Conservation (phyloP, 2,113 vertebrate genomes). For the Theropithecus gelada region DNA sequence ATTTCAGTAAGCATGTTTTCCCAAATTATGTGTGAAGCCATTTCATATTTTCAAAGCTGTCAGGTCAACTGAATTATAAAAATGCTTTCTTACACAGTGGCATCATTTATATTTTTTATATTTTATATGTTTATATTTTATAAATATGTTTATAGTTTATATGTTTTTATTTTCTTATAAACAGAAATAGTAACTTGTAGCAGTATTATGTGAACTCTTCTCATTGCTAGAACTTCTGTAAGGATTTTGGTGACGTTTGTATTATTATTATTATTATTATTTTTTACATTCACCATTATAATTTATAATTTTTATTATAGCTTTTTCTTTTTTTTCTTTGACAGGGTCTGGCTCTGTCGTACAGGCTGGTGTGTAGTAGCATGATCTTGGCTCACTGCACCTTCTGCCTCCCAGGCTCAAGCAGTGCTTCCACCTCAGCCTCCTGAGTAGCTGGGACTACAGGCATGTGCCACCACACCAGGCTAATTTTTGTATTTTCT, state of each 20-base stretch:
- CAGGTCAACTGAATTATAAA: neutral
- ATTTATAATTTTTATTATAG: neutral
- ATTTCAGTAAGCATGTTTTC: neutral
- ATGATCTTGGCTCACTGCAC: too few species aligned
- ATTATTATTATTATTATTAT: neutral
- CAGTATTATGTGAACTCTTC: neutral
- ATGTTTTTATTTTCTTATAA: neutral
- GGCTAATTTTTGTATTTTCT: too few species aligned
- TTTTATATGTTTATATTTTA: too few species aligned
- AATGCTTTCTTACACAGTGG: neutral
- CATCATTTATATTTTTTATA: neutral
- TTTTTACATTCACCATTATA: conserved; percentile 18
- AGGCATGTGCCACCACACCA: too few species aligned
- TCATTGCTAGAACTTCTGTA: neutral
- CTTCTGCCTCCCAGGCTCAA: too few species aligned
- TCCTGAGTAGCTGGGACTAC: too few species aligned
- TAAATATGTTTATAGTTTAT: too few species aligned
- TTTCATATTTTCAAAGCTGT: conserved; percentile 37
- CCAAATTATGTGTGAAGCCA: neutral
- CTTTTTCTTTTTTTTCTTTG: neutral
- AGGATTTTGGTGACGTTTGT: conserved; percentile 32
- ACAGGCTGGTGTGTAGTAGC: too few species aligned
- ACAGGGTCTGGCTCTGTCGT: too few species aligned
- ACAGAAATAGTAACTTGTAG: neutral
- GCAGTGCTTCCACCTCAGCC: too few species aligned